Conservation (phyloP, 2,888 invertebrate genomes). For the Ochropacha duplaris region DNA sequence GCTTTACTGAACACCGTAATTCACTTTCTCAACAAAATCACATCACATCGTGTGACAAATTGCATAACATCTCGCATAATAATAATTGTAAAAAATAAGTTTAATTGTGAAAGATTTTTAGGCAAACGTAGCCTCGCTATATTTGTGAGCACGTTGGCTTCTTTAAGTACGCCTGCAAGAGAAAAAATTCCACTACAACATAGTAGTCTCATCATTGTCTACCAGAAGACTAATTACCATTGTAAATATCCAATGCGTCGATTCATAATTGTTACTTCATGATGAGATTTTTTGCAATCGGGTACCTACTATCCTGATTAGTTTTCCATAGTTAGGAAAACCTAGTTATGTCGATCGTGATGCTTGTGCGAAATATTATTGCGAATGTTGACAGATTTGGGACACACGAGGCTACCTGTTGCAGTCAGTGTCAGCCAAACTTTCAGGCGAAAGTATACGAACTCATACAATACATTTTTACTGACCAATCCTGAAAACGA, state of each 20-base stretch:
- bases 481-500: too few species aligned
- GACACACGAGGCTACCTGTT: conserved; percentile 17
- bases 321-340: conserved; percentile 26
- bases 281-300: conserved; percentile 44
- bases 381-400: conserved; percentile 43
- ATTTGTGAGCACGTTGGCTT: conserved; percentile 23
- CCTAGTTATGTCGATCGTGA: conserved; percentile 15
- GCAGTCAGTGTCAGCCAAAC: too few species aligned
- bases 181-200: conserved; percentile 46
- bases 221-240: conserved; percentile 60
- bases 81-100: conserved; percentile 48
- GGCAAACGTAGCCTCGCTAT: conserved; percentile 17
- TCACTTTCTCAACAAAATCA: conserved; percentile 61
- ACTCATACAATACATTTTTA: too few species aligned
- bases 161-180: conserved; percentile 20
- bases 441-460: too few species aligned
- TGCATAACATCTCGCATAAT: conserved; percentile 50
- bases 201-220: conserved; percentile 60
- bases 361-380: conserved; percentile 65
- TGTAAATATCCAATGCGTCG: conserved; percentile 67
- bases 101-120: conserved; percentile 43
- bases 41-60: conserved; percentile 56
- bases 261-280: conserved; percentile 53
- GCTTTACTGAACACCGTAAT: conserved; percentile 30
- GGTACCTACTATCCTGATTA: conserved; percentile 21